Conservation (phyloP, 1,140 invertebrate species). For the Drosophila serrata region DNA sequence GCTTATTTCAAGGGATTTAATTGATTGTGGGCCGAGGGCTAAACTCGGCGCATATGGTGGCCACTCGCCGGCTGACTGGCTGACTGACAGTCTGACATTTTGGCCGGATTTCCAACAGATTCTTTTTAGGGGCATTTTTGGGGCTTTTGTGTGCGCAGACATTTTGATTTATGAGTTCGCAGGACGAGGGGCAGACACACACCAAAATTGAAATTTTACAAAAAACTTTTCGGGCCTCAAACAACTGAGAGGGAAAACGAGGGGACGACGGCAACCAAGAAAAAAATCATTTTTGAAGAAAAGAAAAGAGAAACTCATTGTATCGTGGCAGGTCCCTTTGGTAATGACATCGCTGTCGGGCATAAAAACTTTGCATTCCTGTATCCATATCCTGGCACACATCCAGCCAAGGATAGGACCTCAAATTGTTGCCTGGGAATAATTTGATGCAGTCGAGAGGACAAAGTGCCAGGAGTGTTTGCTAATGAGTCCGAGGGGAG, state of each 20-base stretch:
- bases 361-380: slow-evolving; percentile 59
- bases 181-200: slow-evolving; percentile 11
- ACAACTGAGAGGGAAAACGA: slow-evolving; percentile 29
- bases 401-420: slow-evolving; percentile 37
- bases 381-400: slow-evolving; percentile 38
- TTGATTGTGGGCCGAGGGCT: slow-evolving; percentile 47
- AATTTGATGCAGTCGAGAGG: slow-evolving; percentile 53
- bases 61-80: slow-evolving; percentile 18
- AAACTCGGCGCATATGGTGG: slow-evolving; percentile 39
- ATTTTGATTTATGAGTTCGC: slow-evolving; percentile 80
- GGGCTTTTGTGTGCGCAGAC: slow-evolving; percentile 72
- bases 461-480: slow-evolving; percentile 37
- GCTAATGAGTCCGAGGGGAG: slow-evolving; percentile 63
- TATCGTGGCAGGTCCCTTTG: slow-evolving; percentile 36
- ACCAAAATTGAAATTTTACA: slow-evolving; percentile 77
- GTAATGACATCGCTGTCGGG: slow-evolving; percentile 71
- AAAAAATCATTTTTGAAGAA: slow-evolving; percentile 1
- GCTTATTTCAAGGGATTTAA: slow-evolving; percentile 54
- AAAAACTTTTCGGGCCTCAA: slow-evolving; percentile 59
- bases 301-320: slow-evolving; percentile 43
- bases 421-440: slow-evolving; percentile 62
- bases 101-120: slow-evolving; percentile 26
- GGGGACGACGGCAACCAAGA: not conserved
- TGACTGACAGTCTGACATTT: slow-evolving; percentile 51
- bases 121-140: slow-evolving; percentile 43